Evolutionary conservation across 2,888 invertebrate genomes (phyloP), one percentile per base, ranked within the genome.

Genomic region (Dugesia japonica): DNA sequence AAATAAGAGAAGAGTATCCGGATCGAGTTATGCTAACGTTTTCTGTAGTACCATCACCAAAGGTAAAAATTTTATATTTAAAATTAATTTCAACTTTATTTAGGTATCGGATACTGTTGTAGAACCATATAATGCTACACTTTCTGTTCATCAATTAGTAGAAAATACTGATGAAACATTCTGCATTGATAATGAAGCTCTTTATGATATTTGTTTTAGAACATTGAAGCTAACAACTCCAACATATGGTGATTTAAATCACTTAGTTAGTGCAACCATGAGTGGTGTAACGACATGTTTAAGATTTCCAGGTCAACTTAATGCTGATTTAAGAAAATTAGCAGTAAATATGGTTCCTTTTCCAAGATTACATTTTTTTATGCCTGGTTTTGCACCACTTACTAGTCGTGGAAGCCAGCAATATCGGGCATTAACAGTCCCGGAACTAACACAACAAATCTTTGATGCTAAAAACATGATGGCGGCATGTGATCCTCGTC

Each of bases 11-110:
- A 31, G 76, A 76, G 15, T 76, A 33, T 74, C 73, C 74, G 13
- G 83, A 83, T 80, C 80, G 83, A 75, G 94, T 94, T 82, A 94
- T 94, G 94, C 92, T 92, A 88, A 94, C 94, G 84, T 94, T 92
- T 87, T 92, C 92, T 79, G 93, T 94, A 79, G 89, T 94, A 88
- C 85, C 92, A 28, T 91, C 90, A 13, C 91, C 91, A 17, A 91
- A 91, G 87, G 85, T 84, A 75, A 7, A 31, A 7, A 31, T 31
- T 31, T 31, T 31, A 7, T 31, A 31, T 7, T 31, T 4, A 31
- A 7, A 31, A 31, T 31, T 7, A 7, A 13, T 31, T 7, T 31
- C n/a, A n/a, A n/a, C n/a, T n/a, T 31, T 31, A 7, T 31, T 7
- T 31, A 31, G 31, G 31, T 31, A 13, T 91, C 91, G 0, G 91